A percentile compares a stretch with the other conserved stretches of the same genome.
phyloP scores from a whole-genome alignment of 1,140 invertebrate genomes.

The Leptinotarsa lineolata region DNA sequence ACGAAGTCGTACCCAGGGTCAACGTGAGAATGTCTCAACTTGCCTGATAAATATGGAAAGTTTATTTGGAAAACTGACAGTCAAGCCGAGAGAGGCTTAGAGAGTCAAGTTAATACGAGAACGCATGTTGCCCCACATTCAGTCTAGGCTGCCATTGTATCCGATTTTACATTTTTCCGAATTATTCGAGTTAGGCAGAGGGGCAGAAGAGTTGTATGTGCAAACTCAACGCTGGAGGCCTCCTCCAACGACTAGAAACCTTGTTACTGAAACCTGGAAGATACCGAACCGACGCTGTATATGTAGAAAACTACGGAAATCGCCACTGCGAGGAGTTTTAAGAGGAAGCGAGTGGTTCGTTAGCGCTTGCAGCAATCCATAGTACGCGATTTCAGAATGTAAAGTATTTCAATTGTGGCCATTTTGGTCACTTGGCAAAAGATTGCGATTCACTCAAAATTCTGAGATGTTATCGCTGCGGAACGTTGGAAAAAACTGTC shows the following conservation, averaged over 20 bases:
- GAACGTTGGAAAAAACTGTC: not conserved
- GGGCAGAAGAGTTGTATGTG: not conserved
- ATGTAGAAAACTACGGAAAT: not conserved
- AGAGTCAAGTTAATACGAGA: not conserved
- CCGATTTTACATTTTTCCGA: not conserved
- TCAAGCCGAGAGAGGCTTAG: not conserved
- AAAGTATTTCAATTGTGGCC: not conserved
- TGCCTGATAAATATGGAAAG: not conserved
- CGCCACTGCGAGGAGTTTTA: not conserved
- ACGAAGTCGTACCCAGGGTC: slow-evolving; percentile 1
- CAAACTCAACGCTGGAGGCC: not conserved
- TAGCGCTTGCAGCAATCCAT: not conserved
- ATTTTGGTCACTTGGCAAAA: slow-evolving; percentile 2
- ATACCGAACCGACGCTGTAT: not conserved
- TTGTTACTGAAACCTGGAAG: slow-evolving; percentile 1
- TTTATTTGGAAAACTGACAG: not conserved
- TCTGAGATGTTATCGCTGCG: slow-evolving; percentile 10
- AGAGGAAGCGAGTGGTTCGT: not conserved
- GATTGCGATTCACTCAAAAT: not conserved
- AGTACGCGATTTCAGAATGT: not conserved
- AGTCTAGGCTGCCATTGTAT: not conserved
- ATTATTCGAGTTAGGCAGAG: not conserved
- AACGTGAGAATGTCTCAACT: not conserved
- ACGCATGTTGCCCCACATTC: not conserved
- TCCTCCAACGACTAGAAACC: not conserved